These are phyloP conservation scores for Octonoba sinensis DNA, from an alignment of 2,888 invertebrate genomes.

Conservation along the genomic window DNA sequence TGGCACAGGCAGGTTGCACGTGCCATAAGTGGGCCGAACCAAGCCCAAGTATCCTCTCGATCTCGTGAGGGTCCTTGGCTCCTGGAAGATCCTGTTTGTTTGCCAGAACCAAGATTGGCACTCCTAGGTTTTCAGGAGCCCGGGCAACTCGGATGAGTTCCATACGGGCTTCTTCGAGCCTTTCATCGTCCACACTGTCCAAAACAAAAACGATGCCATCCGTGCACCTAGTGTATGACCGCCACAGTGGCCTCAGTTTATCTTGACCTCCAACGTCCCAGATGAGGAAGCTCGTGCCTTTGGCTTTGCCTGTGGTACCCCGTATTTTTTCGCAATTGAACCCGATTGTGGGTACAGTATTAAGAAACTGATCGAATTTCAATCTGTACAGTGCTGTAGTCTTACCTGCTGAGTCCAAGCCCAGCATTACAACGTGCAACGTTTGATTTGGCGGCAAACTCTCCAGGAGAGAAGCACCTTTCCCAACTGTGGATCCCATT, in stretches of 20 bases:
- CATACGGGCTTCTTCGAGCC: slow-evolving; percentile 98
- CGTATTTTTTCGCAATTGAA: slow-evolving; percentile 97
- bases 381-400: slow-evolving; percentile 96
- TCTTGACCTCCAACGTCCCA: slow-evolving; percentile 99
- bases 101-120: slow-evolving; percentile 92
- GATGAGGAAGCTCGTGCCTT: slow-evolving; percentile 92
- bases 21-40: slow-evolving; percentile 82
- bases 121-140: slow-evolving; percentile 88
- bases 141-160: slow-evolving; percentile 92
- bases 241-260: slow-evolving; percentile 94
- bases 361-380: slow-evolving; percentile 97
- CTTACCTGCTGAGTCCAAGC: slow-evolving; percentile 96
- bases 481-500: slow-evolving; percentile 62
- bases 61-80: slow-evolving; percentile 86
- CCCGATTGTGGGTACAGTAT: slow-evolving; percentile 96
- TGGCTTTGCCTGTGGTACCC: slow-evolving; percentile 90
- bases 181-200: slow-evolving; percentile 92
- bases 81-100: slow-evolving; percentile 94
- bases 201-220: slow-evolving; percentile 97
- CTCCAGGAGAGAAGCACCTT: slow-evolving; percentile 78
- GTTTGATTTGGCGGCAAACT: slow-evolving; percentile 81
- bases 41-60: slow-evolving; percentile 86
- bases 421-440: slow-evolving; percentile 95
- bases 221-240: slow-evolving; percentile 95
- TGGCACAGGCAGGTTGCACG: slow-evolving; percentile 95